Evolutionary conservation across 2,797 vertebrate species (phyloP).

Genomic region (Kryptolebias ocellatus): DNA sequence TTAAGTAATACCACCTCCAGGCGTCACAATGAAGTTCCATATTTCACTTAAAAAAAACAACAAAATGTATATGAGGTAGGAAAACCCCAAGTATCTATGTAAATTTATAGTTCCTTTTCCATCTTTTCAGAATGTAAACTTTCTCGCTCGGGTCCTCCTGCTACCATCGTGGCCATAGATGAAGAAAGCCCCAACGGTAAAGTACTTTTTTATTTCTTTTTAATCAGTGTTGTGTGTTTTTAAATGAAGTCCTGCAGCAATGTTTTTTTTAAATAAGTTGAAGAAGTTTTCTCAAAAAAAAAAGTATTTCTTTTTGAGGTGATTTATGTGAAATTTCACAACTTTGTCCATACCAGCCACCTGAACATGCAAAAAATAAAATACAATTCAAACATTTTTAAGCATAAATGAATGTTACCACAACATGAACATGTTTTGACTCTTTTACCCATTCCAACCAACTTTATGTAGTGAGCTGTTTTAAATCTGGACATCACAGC

Average conservation of each 20-base stretch:
- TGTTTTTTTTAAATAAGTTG: too few species aligned
- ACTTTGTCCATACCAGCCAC: too few species aligned
- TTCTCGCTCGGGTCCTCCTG: constrained; percentile 93
- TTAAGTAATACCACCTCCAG: neutral
- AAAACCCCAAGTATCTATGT: neutral
- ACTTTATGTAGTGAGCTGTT: neutral
- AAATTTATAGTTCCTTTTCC: constrained; percentile 5
- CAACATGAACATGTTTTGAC: too few species aligned
- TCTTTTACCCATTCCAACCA: constrained; percentile 1
- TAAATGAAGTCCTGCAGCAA: too few species aligned
- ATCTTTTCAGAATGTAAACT: constrained; percentile 92
- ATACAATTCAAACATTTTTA: too few species aligned
- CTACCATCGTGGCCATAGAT: constrained; percentile 97
- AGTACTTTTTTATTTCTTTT: constrained; percentile 27
- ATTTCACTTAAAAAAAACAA: neutral
- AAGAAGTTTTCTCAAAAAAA: too few species aligned
- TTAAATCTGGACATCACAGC: constrained; percentile 1
- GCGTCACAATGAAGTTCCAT: constrained; percentile 2
- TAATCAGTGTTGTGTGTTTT: neutral
- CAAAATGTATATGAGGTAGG: neutral
- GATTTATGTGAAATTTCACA: too few species aligned
- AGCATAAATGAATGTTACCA: too few species aligned
- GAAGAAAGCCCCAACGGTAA: constrained; percentile 98
- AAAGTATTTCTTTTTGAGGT: too few species aligned
- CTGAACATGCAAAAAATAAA: too few species aligned